A percentile compares a stretch with the other conserved stretches of the same genome.
Conservation (phyloP, 2,113 vertebrate species). For the Phylloscopus whistleri region DNA sequence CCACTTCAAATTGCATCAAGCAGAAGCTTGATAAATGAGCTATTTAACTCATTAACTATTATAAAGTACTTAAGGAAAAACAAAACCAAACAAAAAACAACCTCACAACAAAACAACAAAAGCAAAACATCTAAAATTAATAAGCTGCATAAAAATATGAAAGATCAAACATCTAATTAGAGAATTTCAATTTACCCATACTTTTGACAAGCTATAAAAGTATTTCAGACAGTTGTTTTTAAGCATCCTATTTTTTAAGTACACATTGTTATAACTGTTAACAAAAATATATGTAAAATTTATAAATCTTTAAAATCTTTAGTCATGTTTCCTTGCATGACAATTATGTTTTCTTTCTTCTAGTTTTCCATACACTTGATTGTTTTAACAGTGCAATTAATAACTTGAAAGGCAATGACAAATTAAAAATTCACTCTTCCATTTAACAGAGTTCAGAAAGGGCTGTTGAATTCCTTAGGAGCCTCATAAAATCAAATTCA, state of each 20-base stretch:
- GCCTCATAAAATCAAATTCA: neutral
- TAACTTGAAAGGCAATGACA: neutral
- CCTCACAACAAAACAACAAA: neutral
- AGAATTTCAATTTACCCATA: neutral
- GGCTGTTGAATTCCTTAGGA: neutral
- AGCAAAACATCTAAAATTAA: neutral
- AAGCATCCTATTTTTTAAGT: neutral
- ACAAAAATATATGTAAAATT: neutral
- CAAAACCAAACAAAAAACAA: neutral
- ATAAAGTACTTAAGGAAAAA: neutral
- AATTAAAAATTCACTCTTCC: neutral
- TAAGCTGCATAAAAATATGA: neutral
- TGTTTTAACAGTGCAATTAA: neutral
- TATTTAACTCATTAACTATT: too few species aligned
- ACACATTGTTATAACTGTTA: neutral
- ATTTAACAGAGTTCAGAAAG: neutral
- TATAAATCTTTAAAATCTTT: neutral
- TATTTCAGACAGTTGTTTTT: neutral
- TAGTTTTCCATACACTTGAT: neutral
- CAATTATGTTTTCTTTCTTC: neutral
- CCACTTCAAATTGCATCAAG: neutral
- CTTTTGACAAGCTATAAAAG: neutral
- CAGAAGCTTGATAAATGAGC: neutral
- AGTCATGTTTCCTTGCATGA: neutral
- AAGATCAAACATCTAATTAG: neutral